phyloP scores from a whole-genome alignment of 2,113 vertebrate species.

The Oncorhynchus keta region DNA sequence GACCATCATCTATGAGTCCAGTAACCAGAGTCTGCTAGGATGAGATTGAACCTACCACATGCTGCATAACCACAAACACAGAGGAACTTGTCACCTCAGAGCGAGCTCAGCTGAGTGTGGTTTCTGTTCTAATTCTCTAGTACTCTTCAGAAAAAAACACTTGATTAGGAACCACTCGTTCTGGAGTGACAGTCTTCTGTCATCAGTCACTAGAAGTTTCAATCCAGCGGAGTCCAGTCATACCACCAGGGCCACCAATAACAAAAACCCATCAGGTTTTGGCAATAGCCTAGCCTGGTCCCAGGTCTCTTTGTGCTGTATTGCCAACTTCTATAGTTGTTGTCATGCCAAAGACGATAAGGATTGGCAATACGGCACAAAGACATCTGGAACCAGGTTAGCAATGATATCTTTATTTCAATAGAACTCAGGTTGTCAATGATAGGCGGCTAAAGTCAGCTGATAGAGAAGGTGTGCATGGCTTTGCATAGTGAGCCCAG shows the following conservation, averaged over 20 bases:
- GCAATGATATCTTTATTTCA: not conserved
- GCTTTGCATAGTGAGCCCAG: constrained; percentile 59
- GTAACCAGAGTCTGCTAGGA: not conserved
- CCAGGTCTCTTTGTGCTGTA: not conserved
- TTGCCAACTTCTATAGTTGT: too few species aligned
- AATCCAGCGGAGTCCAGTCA: not conserved
- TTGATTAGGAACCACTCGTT: not conserved
- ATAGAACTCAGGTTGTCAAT: not conserved
- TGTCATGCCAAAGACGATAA: too few species aligned
- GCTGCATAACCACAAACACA: too few species aligned
- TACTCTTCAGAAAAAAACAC: not conserved
- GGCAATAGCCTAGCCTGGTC: not conserved
- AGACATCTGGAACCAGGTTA: not conserved
- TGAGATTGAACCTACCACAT: not conserved
- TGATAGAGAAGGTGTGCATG: not conserved
- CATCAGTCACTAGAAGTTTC: too few species aligned
- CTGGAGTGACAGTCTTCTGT: not conserved
- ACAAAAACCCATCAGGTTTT: not conserved
- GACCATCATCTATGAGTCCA: not conserved
- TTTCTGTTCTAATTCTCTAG: not conserved
- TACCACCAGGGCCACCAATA: not conserved
- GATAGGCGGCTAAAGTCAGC: constrained; percentile 18
- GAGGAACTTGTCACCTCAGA: not conserved
- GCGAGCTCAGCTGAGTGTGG: not conserved
- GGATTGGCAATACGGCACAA: too few species aligned